Evolutionary conservation across 2,888 invertebrate species (phyloP).

Genomic region (Oxytorus armatus): DNA sequence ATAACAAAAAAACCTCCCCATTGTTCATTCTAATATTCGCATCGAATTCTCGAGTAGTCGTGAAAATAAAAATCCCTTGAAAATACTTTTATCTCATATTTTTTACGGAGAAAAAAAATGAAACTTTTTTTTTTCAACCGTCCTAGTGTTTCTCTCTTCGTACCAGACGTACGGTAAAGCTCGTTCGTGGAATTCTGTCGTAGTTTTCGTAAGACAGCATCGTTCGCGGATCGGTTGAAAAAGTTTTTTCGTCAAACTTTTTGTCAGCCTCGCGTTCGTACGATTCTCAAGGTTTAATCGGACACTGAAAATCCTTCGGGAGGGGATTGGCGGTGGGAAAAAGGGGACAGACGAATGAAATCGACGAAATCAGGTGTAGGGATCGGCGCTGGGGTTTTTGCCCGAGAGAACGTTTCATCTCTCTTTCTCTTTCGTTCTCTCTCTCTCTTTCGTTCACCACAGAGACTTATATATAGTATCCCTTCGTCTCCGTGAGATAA

Average conservation of each 20-base stretch:
- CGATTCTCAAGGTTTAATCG: constrained; percentile 23
- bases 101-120: no score
- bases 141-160: no score
- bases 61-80: no score
- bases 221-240: not conserved
- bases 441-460: constrained; percentile 21
- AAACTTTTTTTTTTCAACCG: no score
- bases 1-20: no score
- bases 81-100: no score
- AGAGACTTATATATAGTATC: constrained; percentile 40
- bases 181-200: not conserved
- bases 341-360: constrained; percentile 33
- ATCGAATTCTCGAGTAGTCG: no score
- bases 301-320: not conserved
- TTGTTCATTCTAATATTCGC: no score
- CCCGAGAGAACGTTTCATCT: constrained; percentile 29
- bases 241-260: constrained; percentile 17
- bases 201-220: not conserved
- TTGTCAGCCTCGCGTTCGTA: not conserved
- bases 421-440: constrained; percentile 63
- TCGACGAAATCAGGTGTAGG: constrained; percentile 53
- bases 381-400: constrained; percentile 44
- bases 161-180: not conserved
- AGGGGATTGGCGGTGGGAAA: constrained; percentile 2
- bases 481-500: constrained; percentile 62